phyloP scores from a whole-genome alignment of 2,113 vertebrate genomes.

The Leucosticte australis region DNA sequence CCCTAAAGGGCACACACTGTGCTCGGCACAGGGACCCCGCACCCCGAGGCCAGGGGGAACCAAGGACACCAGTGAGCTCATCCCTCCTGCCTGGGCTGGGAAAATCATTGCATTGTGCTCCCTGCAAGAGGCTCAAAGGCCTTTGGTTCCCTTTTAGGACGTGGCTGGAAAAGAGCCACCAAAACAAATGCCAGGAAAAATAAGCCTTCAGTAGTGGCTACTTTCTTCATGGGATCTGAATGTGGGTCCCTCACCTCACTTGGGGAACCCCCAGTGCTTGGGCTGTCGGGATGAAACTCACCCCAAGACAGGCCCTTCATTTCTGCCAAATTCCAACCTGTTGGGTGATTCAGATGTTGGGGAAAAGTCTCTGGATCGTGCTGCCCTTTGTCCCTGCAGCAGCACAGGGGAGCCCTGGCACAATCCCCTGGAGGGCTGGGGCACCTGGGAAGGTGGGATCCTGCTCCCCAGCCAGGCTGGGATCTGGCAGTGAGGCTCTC shows the following conservation, averaged over 20 bases:
- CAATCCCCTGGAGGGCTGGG: accelerated
- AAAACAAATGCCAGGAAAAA: constrained; percentile 20
- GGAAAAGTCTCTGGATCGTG: neutral
- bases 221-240: neutral
- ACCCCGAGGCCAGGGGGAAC: accelerated
- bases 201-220: neutral
- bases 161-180: neutral
- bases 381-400: neutral
- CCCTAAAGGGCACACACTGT: accelerated
- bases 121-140: constrained; percentile 29
- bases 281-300: neutral
- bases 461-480: neutral
- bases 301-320: neutral
- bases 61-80: constrained; percentile 38
- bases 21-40: neutral
- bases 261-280: neutral
- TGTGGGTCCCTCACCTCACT: neutral
- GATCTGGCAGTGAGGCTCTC: neutral
- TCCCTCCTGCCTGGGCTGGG: neutral
- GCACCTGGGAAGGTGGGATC: accelerated
- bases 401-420: neutral
- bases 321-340: neutral
- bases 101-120: constrained; percentile 57
- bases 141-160: constrained; percentile 52
- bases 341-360: accelerated